These are phyloP conservation scores for Scortum barcoo DNA, from an alignment of 2,113 vertebrate genomes.

Conservation along the genomic window DNA sequence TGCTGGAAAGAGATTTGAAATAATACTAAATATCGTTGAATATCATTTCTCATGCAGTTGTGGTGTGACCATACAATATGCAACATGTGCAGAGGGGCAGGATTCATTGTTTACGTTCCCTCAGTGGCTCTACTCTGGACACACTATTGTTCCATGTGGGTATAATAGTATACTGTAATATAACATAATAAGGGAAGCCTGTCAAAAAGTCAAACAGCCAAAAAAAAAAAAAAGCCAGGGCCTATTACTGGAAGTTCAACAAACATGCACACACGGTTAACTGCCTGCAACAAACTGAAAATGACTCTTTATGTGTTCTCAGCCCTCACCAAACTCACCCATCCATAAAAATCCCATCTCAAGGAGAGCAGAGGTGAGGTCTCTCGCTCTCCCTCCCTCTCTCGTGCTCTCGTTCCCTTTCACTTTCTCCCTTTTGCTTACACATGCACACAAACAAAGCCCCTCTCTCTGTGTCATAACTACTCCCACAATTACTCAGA, in stretches of 20 bases:
- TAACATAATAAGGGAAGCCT: slow-evolving; percentile 66
- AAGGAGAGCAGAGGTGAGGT: slow-evolving; percentile 87
- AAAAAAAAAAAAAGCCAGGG: slow-evolving; percentile 51
- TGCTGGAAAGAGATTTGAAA: slow-evolving; percentile 18
- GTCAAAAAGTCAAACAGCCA: slow-evolving; percentile 76
- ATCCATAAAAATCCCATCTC: slow-evolving; percentile 88
- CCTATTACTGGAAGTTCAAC: slow-evolving; percentile 82
- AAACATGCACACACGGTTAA: slow-evolving; percentile 84
- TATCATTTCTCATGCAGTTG: slow-evolving; percentile 2
- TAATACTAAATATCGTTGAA: slow-evolving; percentile 24
- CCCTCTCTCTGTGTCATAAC: slow-evolving; percentile 83
- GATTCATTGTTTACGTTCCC: slow-evolving; percentile 36
- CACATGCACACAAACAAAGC: slow-evolving; percentile 76
- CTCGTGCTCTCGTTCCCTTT: slow-evolving; percentile 43
- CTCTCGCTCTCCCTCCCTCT: slow-evolving; percentile 52
- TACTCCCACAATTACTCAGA: slow-evolving; percentile 86
- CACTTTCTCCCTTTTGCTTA: slow-evolving; percentile 67
- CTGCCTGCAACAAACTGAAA: slow-evolving; percentile 84
- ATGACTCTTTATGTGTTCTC: slow-evolving; percentile 86
- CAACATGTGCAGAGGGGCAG: slow-evolving; percentile 27
- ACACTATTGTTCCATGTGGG: slow-evolving; percentile 29
- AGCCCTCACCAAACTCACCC: slow-evolving; percentile 82
- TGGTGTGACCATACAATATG: slow-evolving; percentile 2
- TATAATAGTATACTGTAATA: slow-evolving; percentile 38
- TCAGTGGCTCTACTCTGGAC: slow-evolving; percentile 12